Conservation (phyloP, 2,797 vertebrate genomes). For the Cirrhinus mrigala region DNA sequence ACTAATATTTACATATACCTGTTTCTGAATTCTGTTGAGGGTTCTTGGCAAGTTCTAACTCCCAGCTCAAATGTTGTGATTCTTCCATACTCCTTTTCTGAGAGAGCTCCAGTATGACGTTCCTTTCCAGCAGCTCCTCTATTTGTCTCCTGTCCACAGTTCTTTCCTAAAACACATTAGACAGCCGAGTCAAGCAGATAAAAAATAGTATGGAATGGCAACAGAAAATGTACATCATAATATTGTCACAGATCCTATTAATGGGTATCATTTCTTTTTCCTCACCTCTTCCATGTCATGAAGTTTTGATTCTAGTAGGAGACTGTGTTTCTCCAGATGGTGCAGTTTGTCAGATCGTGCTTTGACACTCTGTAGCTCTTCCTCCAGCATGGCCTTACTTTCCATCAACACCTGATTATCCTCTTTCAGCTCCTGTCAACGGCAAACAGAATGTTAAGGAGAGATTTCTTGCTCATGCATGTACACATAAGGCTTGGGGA, state of each 20-base stretch:
- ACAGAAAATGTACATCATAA: background rate
- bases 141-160: conserved; percentile 94
- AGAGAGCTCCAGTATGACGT: conserved; percentile 95
- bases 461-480: background rate
- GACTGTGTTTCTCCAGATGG: conserved; percentile 94
- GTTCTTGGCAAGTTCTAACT: conserved; percentile 93
- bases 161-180: conserved; percentile 80
- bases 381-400: conserved; percentile 96
- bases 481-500: background rate
- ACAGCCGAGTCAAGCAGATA: background rate
- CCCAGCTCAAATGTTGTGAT: conserved; percentile 96
- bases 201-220: background rate
- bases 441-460: background rate
- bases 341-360: conserved; percentile 95
- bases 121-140: conserved; percentile 97
- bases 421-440: conserved; percentile 92
- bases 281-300: conserved; percentile 97
- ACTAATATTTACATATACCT: conserved; percentile 11
- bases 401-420: conserved; percentile 97
- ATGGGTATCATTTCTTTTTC: background rate
- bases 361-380: conserved; percentile 89
- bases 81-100: conserved; percentile 99
- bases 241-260: background rate
- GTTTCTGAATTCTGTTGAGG: conserved; percentile 35
- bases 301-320: conserved; percentile 94